Percentiles rank a stretch among this genome's conserved stretches.
phyloP scores from a whole-genome alignment of 2,888 invertebrate species.

The Pyrochroa serraticornis region DNA sequence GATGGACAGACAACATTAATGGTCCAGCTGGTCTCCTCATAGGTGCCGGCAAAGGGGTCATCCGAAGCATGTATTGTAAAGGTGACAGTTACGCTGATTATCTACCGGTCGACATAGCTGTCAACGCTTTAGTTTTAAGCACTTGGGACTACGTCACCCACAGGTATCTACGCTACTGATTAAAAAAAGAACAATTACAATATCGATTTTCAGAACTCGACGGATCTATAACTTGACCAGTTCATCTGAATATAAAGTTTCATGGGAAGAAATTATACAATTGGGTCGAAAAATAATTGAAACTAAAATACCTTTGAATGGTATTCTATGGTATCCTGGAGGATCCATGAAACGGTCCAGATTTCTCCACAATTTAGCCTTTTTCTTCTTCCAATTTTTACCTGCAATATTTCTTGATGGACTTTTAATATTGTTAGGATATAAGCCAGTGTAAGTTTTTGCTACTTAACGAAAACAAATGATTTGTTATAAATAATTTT shows the following conservation, averaged over 20 bases:
- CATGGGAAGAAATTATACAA: conserved; percentile 89
- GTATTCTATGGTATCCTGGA: conserved; percentile 83
- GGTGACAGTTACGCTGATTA: conserved; percentile 79
- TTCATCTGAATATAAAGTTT: conserved; percentile 78
- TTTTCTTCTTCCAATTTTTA: conserved; percentile 86
- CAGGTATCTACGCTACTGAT: conserved; percentile 55
- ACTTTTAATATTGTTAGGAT: conserved; percentile 77
- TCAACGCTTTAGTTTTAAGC: conserved; percentile 69
- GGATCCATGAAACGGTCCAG: conserved; percentile 85
- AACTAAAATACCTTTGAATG: conserved; percentile 82
- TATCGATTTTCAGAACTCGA: conserved; percentile 30
- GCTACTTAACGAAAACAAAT: neutral
- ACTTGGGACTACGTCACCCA: conserved; percentile 62
- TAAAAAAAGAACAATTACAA: neutral
- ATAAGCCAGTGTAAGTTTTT: conserved; percentile 81
- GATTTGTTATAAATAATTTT: neutral
- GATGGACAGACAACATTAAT: conserved; percentile 93
- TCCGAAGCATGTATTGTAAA: conserved; percentile 87
- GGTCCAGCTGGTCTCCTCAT: conserved; percentile 87
- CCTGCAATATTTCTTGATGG: conserved; percentile 88
- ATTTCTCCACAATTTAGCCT: conserved; percentile 79
- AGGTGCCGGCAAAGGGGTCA: conserved; percentile 85
- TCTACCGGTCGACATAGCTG: conserved; percentile 80
- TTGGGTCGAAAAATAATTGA: conserved; percentile 78
- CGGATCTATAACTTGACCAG: conserved; percentile 78